Base-by-base conservation (phyloP, 2,113 vertebrate genomes). In the Hippocampus abdominalis region DNA sequence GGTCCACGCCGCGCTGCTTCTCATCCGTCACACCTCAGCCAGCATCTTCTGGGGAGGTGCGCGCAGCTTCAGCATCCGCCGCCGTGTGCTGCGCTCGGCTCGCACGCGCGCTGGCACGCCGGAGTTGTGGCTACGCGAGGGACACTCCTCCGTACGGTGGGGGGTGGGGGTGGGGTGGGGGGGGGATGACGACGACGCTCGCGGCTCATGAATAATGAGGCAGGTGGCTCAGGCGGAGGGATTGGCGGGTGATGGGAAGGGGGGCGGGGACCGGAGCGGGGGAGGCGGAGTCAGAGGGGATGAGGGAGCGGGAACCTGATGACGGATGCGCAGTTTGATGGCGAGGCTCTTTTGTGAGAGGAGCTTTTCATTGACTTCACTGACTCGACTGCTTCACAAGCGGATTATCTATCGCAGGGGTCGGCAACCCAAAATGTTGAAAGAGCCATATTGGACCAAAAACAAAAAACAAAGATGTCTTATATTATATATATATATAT, bases 171-270 rank as follows among this genome's bases (percentile, higher is more conserved):
- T 27, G 27, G 32, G 32, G 32, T 0, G 4, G 92, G 92, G 32
- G 32, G 4, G 4, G 92, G 92, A 93, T 94, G 94, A 96, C 94
- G 92, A 94, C 94, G 87, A 91, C 88, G 92, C 93, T 89, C 93
- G 91, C 92, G 94, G 84, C 92, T 95, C 93, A 94, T 98, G 94
- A 96, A 98, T 98, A 95, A 93, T 94, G 92, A 93, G 92, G 90
- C 73, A 16, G 27, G 6, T 7, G 27, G 27, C 8, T 60, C 18
- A 18, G 27, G 16, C 27, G 27, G 62, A 4, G 56, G 25, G 79
- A 89, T 91, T 89, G 88, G 92, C 94, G 89, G 90, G 89, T 91
- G 92, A 91, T 71, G 89, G 91, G 91, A 46, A 78, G 29, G 86
- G 88, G 89, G 90, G 93, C 91, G 94, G 77, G 82, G 74, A 68